Base-by-base conservation (phyloP, 2,113 vertebrate genomes). In the Oncorhynchus clarkii region DNA sequence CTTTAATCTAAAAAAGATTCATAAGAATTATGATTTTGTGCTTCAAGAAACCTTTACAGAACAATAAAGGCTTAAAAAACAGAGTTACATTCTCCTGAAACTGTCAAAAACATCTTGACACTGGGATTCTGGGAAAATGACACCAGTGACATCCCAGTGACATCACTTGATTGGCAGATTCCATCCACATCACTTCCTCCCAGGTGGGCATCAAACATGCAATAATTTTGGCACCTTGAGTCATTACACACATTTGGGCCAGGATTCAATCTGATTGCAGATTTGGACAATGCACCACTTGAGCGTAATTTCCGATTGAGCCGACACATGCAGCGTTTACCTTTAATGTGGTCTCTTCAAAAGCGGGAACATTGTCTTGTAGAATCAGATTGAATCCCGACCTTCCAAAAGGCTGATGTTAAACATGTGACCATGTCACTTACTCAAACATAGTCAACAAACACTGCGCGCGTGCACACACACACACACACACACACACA, bases 1-100 rank as follows among this genome's bases (percentile, higher is more conserved):
- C 77, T 93, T 93, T 88, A 89, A 88, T 90, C 81, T 88, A 86
- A 85, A 86, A 85, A 85, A 75, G 45, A 64, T 48, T 71, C 85
- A 82, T 82, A 87, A 86, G 76, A 85, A 31, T 74, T 73, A 70
- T 84, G 39, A 39, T 39, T 39, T 39, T 39, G 85, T 91, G 84
- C 83, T 90, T 89, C 45, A 82, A 78, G 70, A 87, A 89, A 82
- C 82, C 78, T 79, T 86, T 72, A 87, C 71, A 84, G 67, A 85
- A 72, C 60, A 78, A 39, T 8, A 9, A 90, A 87, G 80, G 73
- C 66, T 85, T 82, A 74, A 69, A 34, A 34, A 86, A 79, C 13
- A 64, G 64, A 57, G 24, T 78, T 81, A 39, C 39, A 39, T 39
- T 78, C 78, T 71, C 80, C 34, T 77, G 72, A n/a, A 79, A 66